Base-by-base conservation (phyloP, 2,888 invertebrate genomes). In the Pseudococcus viburni region DNA sequence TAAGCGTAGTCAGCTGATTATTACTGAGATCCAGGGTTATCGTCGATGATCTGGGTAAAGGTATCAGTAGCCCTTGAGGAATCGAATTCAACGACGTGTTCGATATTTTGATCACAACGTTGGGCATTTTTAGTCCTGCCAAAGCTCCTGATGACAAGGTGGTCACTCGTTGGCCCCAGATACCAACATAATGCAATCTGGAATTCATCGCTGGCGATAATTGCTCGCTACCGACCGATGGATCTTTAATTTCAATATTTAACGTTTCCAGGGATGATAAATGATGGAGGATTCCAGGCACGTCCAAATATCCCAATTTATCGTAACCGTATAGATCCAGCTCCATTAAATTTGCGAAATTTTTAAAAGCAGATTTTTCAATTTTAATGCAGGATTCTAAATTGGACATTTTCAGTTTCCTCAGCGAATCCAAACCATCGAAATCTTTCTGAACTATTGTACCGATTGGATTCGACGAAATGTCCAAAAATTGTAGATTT, bases 201-300 rank as follows among this genome's bases (percentile, higher is more conserved):
- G 97, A 96, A 92, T 97, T 96, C 90, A 95, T 93, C 68, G 95
- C 94, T 0, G 96, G 94, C 90, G 96, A 95, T 68, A 97, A 92
- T 91, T 97, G 96, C 90, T 97, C 96, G 84, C 95, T 95, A 77
- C 96, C 96, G 86, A 97, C 94, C 7, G 94, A 94, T 0, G 95
- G 93, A 90, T 97, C 97, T 91, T 97, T 97, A 0, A 97, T 94
- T 92, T 98, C 98, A 87, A 97, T 94, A 89, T 97, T 96, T 15
- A 97, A 92, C 90, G 92, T 93, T 91, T 97, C 95, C 73, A 97
- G 92, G 0, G 95, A 94, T 1, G 94, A 94, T 90, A 97, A 92
- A 90, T 94, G 93, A 90, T 95, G 94, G n/a, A 97, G 92, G 48
- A 97, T 94, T 0, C 97, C 97, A 90, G 96, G 95, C n/a, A 96